Base-by-base conservation (phyloP, 2,797 vertebrate genomes). In the Nyctibius grandis region DNA sequence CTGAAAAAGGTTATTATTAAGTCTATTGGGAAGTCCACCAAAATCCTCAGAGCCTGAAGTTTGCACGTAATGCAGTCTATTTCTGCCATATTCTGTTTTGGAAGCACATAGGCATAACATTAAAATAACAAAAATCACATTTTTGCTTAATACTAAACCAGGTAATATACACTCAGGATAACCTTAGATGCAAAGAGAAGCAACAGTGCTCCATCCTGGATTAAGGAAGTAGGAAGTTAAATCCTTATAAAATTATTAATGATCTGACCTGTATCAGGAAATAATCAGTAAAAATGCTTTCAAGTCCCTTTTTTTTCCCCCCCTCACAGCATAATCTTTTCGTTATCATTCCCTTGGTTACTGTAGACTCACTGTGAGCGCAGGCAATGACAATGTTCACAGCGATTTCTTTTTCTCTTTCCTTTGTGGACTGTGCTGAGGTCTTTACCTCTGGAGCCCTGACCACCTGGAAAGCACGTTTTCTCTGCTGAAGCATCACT, bases 361-460 rank as follows among this genome's bases (percentile, higher is more conserved):
- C 38, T 15, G 25, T 1, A 48, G 56, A 26, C 9, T 45, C 26
- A 7, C 38, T 59, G 50, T 9, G 20, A 59, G 38, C 0, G 0
- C 2, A 42, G 57, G 31, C 51, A 54, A n/a, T 4, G 21, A 56
- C 61, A 67, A 44, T 0, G 1, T n/a, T 36, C 50, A 59, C 33
- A 38, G 76, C 0, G 0, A 28, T 31, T 54, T 57, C n/a, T n/a
- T 26, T n/a, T 42, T 36, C 67, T 28, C 53, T 42, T 21, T 51
- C 38, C 21, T 54, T 31, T 38, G 15, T 20, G 17, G 34, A 25
- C 25, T 15, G 47, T 22, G 28, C 69, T 12, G 13, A 64, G n/a
- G 50, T 57, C 68, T 59, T 29, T 13, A 18, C 16, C 38, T 47
- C 56, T 29, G 38, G 31, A 57, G 56, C n/a, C 81, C 81, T 44